A percentile compares a stretch with the other conserved stretches of the same genome.
These are phyloP conservation scores for Idris sp. DNA, from an alignment of 1,140 invertebrate species.

Conservation along the genomic window DNA sequence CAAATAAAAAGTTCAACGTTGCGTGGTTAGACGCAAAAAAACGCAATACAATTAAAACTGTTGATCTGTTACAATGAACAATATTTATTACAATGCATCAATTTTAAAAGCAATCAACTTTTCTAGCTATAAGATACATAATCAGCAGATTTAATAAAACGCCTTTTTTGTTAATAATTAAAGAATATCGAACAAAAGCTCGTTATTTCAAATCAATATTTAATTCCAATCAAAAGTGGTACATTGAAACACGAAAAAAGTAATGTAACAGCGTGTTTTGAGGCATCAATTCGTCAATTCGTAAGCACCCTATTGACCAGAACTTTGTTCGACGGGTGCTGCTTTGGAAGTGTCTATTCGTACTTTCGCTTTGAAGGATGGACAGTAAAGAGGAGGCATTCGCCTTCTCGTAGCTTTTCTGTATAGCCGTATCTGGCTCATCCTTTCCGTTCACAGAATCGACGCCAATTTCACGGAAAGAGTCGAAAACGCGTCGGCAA, in stretches of 20 bases:
- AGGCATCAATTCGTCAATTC: slow-evolving; percentile 61
- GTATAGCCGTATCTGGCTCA: slow-evolving; percentile 34
- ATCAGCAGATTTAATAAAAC: too few species aligned
- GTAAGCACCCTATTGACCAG: slow-evolving; percentile 64
- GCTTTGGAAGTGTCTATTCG: slow-evolving; percentile 63
- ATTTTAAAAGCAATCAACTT: too few species aligned
- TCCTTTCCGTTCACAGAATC: slow-evolving; percentile 56
- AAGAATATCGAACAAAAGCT: slow-evolving; percentile 26
- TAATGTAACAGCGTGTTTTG: slow-evolving; percentile 59
- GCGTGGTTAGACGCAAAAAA: too few species aligned
- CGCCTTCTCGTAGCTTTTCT: slow-evolving; percentile 42
- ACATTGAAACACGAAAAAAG: slow-evolving; percentile 39
- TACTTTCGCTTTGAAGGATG: slow-evolving; percentile 63
- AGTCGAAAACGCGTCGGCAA: slow-evolving; percentile 58
- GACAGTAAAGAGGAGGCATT: slow-evolving; percentile 54
- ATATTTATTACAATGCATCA: slow-evolving; percentile 18
- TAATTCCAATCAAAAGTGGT: slow-evolving; percentile 52
- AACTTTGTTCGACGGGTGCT: slow-evolving; percentile 61
- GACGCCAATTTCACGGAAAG: slow-evolving; percentile 60
- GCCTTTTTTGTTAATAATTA: slow-evolving; percentile 25
- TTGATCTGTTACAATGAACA: too few species aligned
- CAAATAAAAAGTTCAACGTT: slow-evolving; percentile 15
- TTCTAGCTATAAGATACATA: background rate
- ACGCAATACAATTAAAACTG: too few species aligned
- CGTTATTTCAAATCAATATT: slow-evolving; percentile 32